These are phyloP conservation scores for Thaumatotibia leucotreta DNA, from an alignment of 1,140 invertebrate genomes.

Conservation along the genomic window DNA sequence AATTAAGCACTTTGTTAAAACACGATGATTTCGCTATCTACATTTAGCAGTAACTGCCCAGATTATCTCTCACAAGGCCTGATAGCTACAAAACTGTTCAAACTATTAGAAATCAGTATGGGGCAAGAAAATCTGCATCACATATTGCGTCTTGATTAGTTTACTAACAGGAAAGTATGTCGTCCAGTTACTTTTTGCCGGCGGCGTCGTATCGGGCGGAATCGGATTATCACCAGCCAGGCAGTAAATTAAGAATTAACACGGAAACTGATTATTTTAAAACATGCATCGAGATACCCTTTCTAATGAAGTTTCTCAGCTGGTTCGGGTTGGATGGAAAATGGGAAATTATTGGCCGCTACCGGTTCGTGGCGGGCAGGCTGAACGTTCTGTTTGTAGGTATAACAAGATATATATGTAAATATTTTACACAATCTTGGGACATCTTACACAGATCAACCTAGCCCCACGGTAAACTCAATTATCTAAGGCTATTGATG, in stretches of 20 bases:
- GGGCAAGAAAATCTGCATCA: slow-evolving; percentile 6
- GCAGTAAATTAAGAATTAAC: slow-evolving; percentile 74
- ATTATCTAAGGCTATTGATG: too few relatives aligned
- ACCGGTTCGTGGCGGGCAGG: background rate
- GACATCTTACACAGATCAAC: too few relatives aligned
- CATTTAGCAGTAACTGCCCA: background rate
- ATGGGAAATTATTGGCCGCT: slow-evolving; percentile 5
- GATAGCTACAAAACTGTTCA: background rate
- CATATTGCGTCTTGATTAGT: slow-evolving; percentile 11
- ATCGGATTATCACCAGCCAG: slow-evolving; percentile 59
- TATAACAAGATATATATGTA: too few relatives aligned
- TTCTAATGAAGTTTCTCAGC: slow-evolving; percentile 47
- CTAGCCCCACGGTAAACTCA: too few relatives aligned
- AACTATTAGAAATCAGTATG: slow-evolving; percentile 4
- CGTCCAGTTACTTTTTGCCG: slow-evolving; percentile 57
- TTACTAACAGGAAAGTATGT: slow-evolving; percentile 23
- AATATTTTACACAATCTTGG: too few relatives aligned
- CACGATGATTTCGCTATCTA: background rate
- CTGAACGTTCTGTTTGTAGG: background rate
- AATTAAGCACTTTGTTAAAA: background rate
- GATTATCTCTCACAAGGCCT: background rate
- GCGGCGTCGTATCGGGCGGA: slow-evolving; percentile 31
- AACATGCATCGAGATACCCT: slow-evolving; percentile 60
- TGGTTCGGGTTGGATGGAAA: slow-evolving; percentile 1
- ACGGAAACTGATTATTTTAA: slow-evolving; percentile 70